phyloP scores from a whole-genome alignment of 1,140 invertebrate genomes.

The Pseudomyrmex pallidus region DNA sequence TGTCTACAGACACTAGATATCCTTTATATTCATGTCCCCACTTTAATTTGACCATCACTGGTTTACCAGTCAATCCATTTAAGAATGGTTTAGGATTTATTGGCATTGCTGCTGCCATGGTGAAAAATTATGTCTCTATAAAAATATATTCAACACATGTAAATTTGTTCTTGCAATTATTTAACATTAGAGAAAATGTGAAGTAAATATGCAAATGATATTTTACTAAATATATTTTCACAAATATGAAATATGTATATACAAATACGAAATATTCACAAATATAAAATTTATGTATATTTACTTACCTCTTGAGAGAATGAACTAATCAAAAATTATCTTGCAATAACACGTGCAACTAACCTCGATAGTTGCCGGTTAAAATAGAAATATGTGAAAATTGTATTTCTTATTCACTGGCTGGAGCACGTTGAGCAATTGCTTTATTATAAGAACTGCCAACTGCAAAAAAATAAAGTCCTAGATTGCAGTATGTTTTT shows the following conservation, averaged over 20 bases:
- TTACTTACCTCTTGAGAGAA: conserved; percentile 52
- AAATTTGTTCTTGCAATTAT: not conserved
- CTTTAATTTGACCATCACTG: conserved; percentile 98
- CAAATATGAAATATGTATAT: not conserved
- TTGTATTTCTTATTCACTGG: too few relatives aligned
- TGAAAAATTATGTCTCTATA: conserved; percentile 60
- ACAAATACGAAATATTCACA: not conserved
- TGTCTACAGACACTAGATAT: conserved; percentile 98
- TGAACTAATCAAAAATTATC: not conserved
- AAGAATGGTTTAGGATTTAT: conserved; percentile 99
- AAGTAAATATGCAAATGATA: not conserved
- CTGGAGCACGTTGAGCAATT: too few relatives aligned
- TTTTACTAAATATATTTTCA: not conserved
- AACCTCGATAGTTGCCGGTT: not conserved
- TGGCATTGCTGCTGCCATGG: conserved; percentile 94
- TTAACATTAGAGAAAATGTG: conserved; percentile 5
- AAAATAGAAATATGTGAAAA: too few relatives aligned
- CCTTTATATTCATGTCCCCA: conserved; percentile 99
- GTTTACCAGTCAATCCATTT: conserved; percentile 98
- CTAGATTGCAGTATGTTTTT: not conserved
- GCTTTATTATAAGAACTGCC: not conserved
- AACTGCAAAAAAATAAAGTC: not conserved
- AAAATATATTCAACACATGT: conserved; percentile 3
- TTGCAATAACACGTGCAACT: not conserved
- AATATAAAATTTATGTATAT: not conserved